Conservation (phyloP, 2,888 invertebrate species). For the Neria commutata region DNA sequence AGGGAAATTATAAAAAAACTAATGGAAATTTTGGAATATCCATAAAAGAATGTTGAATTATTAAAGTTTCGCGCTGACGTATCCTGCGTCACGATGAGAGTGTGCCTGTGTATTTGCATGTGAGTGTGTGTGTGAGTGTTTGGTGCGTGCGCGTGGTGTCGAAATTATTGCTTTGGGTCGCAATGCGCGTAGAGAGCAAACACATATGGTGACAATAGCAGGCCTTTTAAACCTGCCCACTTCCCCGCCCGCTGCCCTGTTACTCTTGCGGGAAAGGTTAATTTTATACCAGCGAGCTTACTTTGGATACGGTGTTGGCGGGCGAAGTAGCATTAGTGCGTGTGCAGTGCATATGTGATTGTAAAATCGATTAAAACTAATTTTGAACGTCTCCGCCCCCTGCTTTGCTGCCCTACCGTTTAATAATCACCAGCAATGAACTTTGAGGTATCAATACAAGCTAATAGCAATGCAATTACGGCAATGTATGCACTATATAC, state of each 20-base stretch:
- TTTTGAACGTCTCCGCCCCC: slow-evolving; percentile 35
- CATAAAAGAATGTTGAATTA: slow-evolving; percentile 48
- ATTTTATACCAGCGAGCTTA: slow-evolving; percentile 28
- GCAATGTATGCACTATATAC: background rate
- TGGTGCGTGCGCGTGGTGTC: background rate
- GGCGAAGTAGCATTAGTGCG: slow-evolving; percentile 22
- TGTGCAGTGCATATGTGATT: slow-evolving; percentile 40
- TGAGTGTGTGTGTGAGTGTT: background rate
- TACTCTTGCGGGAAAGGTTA: slow-evolving; percentile 46
- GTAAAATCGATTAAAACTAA: slow-evolving; percentile 56
- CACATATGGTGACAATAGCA: slow-evolving; percentile 51
- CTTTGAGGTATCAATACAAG: background rate
- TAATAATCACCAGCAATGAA: background rate
- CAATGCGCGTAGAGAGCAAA: slow-evolving; percentile 20
- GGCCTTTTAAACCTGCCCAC: slow-evolving; percentile 35
- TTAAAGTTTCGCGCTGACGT: slow-evolving; percentile 45
- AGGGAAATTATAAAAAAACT: slow-evolving; percentile 29
- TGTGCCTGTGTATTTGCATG: background rate
- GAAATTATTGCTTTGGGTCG: slow-evolving; percentile 6
- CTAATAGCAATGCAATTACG: background rate
- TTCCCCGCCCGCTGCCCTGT: slow-evolving; percentile 21
- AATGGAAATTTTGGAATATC: slow-evolving; percentile 37
- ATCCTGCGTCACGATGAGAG: slow-evolving; percentile 18
- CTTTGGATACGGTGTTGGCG: slow-evolving; percentile 20
- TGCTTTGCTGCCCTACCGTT: background rate